phyloP scores from a whole-genome alignment of 2,113 vertebrate genomes.

The Hydropotes inermis region DNA sequence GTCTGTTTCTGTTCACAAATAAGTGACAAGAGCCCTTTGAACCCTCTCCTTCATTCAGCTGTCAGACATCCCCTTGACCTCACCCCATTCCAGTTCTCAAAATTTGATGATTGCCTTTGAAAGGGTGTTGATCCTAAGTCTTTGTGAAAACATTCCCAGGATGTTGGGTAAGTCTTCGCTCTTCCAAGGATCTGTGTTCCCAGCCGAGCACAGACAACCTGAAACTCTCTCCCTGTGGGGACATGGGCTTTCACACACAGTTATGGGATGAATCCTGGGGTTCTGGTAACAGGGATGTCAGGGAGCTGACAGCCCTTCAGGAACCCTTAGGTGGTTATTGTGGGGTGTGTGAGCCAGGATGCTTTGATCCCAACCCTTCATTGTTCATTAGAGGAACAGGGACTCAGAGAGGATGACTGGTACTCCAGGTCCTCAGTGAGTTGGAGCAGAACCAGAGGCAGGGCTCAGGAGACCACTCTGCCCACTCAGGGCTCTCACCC shows the following conservation, averaged over 20 bases:
- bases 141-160: conserved; percentile 35
- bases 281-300: neutral
- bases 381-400: neutral
- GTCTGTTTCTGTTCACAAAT: neutral
- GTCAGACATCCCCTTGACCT: neutral
- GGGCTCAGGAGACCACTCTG: neutral
- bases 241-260: neutral
- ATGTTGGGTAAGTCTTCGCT: neutral
- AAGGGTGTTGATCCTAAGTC: neutral
- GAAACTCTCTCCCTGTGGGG: neutral
- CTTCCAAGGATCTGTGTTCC: conserved; percentile 17
- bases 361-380: neutral
- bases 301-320: neutral
- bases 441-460: neutral
- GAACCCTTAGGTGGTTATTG: fast-evolving
- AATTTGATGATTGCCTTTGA: neutral
- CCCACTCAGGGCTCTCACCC: neutral
- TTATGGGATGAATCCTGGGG: neutral
- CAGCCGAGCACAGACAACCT: neutral
- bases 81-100: neutral
- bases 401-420: neutral
- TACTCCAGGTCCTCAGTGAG: no score
- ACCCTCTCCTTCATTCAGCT: neutral
- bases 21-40: neutral
- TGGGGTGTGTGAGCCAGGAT: neutral